These are phyloP conservation scores for Drosophila fungiperda DNA, from an alignment of 2,888 invertebrate genomes.

Conservation along the genomic window DNA sequence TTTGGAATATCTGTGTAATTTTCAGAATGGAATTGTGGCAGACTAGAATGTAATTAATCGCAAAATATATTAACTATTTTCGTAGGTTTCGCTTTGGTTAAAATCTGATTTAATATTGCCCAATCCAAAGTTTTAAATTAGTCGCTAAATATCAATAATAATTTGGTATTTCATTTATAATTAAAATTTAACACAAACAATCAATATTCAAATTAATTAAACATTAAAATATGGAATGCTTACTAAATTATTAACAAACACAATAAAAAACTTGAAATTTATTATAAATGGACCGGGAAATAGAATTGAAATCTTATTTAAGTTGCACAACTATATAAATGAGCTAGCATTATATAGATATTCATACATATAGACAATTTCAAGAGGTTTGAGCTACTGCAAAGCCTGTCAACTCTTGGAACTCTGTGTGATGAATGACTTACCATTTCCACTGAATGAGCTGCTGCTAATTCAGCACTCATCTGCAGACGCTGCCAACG, in stretches of 20 bases:
- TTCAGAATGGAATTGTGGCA: not conserved
- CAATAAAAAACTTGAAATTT: not conserved
- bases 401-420: constrained; percentile 34
- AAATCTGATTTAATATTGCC: not conserved
- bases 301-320: not conserved
- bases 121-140: not conserved
- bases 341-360: not conserved
- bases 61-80: not conserved
- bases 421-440: constrained; percentile 37
- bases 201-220: not conserved
- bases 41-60: not conserved
- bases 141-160: not conserved
- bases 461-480: constrained; percentile 19
- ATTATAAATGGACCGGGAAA: not conserved
- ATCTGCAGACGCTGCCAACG: constrained; percentile 5
- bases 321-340: not conserved
- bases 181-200: not conserved
- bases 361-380: not conserved
- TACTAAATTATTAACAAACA: not conserved
- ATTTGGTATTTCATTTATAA: not conserved
- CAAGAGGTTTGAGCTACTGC: not conserved
- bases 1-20: not conserved
- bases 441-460: constrained; percentile 18
- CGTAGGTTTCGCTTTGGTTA: not conserved
- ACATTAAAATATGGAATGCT: not conserved